Evolutionary conservation across 92 coral and sea anemone genomes (phyloP).

Genomic region (Porites cylindrica): DNA sequence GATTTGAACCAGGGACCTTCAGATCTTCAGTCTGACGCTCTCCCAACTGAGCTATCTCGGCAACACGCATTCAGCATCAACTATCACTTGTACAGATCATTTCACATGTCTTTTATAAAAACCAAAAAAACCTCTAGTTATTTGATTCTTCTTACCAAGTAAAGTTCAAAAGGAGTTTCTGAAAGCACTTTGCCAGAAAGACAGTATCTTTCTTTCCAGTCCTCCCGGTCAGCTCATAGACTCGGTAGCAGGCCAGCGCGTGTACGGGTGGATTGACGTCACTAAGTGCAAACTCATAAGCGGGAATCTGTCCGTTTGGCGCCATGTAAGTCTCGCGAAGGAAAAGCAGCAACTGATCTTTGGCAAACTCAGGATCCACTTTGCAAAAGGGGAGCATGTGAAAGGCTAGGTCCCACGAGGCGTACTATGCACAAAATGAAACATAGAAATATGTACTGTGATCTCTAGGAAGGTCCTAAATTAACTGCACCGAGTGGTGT

Average conservation of each 20-base stretch:
- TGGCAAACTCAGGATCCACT: constrained; percentile 92
- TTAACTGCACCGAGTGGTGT: no score
- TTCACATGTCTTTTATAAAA: not conserved
- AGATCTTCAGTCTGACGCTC: constrained; percentile 99
- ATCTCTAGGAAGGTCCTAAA: no score
- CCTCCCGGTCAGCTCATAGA: constrained; percentile 84
- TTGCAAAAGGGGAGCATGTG: constrained; percentile 90
- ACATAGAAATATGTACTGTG: not conserved
- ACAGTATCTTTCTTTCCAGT: constrained; percentile 83
- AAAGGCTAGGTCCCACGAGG: constrained; percentile 94
- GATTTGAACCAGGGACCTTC: constrained; percentile 99
- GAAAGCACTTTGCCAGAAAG: constrained; percentile 93
- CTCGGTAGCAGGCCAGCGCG: constrained; percentile 84
- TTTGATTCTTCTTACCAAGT: constrained; percentile 72
- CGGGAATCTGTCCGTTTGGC: constrained; percentile 97
- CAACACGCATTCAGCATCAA: not conserved
- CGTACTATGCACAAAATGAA: constrained; percentile 63
- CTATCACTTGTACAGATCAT: not conserved
- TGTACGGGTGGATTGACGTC: constrained; percentile 99
- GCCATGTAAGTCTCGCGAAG: constrained; percentile 95
- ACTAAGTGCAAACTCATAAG: constrained; percentile 96
- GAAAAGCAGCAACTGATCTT: constrained; percentile 84
- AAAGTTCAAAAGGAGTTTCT: constrained; percentile 88
- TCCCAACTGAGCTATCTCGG: constrained; percentile 99
- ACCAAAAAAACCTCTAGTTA: not conserved